Conservation (phyloP, 2,888 invertebrate species). For the Diogma glabrata region DNA sequence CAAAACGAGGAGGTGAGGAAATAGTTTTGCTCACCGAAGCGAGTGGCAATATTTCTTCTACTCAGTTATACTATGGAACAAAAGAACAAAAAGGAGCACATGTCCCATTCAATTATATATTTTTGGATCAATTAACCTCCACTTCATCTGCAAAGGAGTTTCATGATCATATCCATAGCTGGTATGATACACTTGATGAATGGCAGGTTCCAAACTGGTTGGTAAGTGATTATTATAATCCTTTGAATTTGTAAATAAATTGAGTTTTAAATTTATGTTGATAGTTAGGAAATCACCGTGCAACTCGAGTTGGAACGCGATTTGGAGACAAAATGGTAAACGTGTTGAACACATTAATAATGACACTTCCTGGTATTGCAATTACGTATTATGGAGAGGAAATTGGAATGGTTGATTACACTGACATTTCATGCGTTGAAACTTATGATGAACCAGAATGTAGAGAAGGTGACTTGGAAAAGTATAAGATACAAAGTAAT, state of each 20-base stretch:
- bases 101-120: slow-evolving; percentile 48
- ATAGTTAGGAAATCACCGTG: slow-evolving; percentile 67
- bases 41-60: slow-evolving; percentile 46
- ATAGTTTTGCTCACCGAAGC: slow-evolving; percentile 67
- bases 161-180: slow-evolving; percentile 38
- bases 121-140: slow-evolving; percentile 38
- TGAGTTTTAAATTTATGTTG: neutral
- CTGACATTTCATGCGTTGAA: slow-evolving; percentile 38
- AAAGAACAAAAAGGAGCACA: slow-evolving; percentile 42
- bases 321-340: slow-evolving; percentile 57
- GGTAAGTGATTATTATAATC: slow-evolving; percentile 42
- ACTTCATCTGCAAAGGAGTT: slow-evolving; percentile 39
- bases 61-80: slow-evolving; percentile 50
- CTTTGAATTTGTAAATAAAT: neutral
- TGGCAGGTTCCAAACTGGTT: slow-evolving; percentile 46
- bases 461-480: slow-evolving; percentile 39
- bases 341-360: slow-evolving; percentile 67
- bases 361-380: slow-evolving; percentile 72
- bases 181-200: slow-evolving; percentile 43
- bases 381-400: slow-evolving; percentile 84
- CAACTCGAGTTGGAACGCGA: slow-evolving; percentile 55
- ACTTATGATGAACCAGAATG: slow-evolving; percentile 47
- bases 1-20: neutral
- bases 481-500: slow-evolving; percentile 43
- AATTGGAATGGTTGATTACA: slow-evolving; percentile 54